A percentile compares a stretch with the other conserved stretches of the same genome.
These are phyloP conservation scores for Papilio gigon DNA, from an alignment of 2,888 invertebrate species.

Conservation along the genomic window DNA sequence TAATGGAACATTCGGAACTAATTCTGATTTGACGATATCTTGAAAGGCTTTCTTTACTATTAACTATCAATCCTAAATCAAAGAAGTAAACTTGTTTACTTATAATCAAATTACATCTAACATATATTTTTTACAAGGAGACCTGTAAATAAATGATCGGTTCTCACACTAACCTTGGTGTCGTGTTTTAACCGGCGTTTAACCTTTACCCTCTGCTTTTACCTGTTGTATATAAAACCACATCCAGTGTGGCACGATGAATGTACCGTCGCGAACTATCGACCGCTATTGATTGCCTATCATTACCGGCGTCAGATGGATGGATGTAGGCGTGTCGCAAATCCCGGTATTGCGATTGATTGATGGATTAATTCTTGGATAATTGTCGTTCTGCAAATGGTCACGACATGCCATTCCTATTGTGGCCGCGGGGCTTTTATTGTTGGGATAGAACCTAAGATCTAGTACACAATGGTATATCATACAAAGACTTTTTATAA, in stretches of 20 bases:
- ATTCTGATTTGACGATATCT: too few species aligned
- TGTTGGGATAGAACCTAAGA: slow-evolving; percentile 40
- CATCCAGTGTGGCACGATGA: slow-evolving; percentile 28
- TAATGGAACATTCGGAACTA: too few species aligned
- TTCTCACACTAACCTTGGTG: slow-evolving; percentile 30
- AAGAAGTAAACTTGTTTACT: background rate
- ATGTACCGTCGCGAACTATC: slow-evolving; percentile 56
- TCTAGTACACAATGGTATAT: slow-evolving; percentile 34
- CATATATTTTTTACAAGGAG: background rate
- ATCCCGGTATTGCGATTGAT: slow-evolving; percentile 68
- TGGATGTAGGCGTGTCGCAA: slow-evolving; percentile 60
- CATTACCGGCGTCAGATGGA: slow-evolving; percentile 59
- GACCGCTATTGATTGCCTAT: slow-evolving; percentile 61
- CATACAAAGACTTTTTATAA: too few species aligned
- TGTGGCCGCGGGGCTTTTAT: slow-evolving; percentile 52
- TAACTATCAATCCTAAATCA: background rate
- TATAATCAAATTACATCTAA: background rate
- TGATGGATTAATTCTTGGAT: slow-evolving; percentile 73
- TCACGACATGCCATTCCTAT: slow-evolving; percentile 65
- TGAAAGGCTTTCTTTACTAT: too few species aligned
- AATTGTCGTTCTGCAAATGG: slow-evolving; percentile 62
- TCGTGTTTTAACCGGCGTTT: slow-evolving; percentile 27
- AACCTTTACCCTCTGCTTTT: slow-evolving; percentile 32
- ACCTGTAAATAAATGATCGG: slow-evolving; percentile 3
- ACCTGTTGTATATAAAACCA: slow-evolving; percentile 7